Conservation (phyloP, 2,113 vertebrate species). For the Rhagologus leucostigma region DNA sequence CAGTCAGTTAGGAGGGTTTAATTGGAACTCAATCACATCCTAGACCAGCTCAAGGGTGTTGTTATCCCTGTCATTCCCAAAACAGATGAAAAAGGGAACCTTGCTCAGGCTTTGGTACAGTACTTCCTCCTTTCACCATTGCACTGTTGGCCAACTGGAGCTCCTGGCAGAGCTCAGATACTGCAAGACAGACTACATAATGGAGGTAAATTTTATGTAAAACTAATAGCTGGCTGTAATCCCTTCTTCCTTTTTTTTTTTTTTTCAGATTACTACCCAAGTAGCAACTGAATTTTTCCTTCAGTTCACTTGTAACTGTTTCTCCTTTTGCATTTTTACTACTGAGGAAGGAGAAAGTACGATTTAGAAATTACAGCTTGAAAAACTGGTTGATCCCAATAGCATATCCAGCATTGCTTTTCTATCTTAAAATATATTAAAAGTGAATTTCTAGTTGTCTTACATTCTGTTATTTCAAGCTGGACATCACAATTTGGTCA, state of each 20-base stretch:
- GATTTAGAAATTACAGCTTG: neutral
- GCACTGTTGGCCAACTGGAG: neutral
- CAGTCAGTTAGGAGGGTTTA: neutral
- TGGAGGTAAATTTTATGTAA: neutral
- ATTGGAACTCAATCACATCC: fast-evolving
- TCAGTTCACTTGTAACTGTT: neutral
- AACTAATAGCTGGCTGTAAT: neutral
- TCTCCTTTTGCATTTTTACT: neutral
- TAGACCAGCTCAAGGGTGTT: neutral
- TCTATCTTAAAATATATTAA: neutral
- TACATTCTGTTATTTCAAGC: neutral
- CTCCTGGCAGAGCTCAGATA: neutral
- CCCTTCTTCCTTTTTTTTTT: neutral
- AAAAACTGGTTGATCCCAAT: neutral
- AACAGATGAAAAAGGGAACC: neutral
- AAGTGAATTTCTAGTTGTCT: neutral
- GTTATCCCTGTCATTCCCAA: neutral
- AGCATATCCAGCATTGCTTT: neutral
- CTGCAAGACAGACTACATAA: neutral
- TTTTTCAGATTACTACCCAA: neutral
- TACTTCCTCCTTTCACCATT: neutral
- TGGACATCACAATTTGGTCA: neutral
- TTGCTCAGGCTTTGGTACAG: neutral
- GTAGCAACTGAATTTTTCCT: neutral
- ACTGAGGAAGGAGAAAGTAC: neutral